Conservation (phyloP, 2,113 vertebrate genomes). For the Leptobrachium ailaonicum region DNA sequence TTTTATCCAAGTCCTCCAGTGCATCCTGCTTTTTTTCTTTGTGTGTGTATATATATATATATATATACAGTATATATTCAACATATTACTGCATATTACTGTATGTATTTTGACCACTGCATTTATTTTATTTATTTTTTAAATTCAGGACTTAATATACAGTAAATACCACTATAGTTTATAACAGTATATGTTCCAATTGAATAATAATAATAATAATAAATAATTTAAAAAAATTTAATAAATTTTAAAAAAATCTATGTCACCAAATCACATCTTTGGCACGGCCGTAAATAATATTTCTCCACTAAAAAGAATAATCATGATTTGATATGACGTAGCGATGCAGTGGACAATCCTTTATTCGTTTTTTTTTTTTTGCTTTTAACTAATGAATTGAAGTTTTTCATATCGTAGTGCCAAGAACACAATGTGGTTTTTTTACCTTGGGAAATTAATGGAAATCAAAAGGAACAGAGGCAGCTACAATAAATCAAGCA, state of each 20-base stretch:
- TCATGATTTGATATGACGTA: constrained; percentile 59
- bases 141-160: too few relatives aligned
- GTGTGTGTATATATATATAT: too few relatives aligned
- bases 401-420: constrained; percentile 60
- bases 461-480: constrained; percentile 65
- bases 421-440: constrained; percentile 59
- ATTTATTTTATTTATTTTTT: too few relatives aligned
- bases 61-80: too few relatives aligned
- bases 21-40: too few relatives aligned
- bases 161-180: constrained; percentile 8
- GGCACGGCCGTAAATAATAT: constrained; percentile 17
- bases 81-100: too few relatives aligned
- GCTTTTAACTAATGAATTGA: constrained; percentile 67
- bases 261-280: neutral
- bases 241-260: neutral
- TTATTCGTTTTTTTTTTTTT: constrained; percentile 61
- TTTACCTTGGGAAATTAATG: constrained; percentile 65
- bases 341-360: constrained; percentile 60
- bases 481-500: constrained; percentile 55
- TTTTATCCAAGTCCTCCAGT: too few relatives aligned
- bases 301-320: constrained; percentile 64
- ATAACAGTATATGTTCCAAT: neutral
- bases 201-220: neutral
- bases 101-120: too few relatives aligned
- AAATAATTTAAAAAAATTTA: too few relatives aligned